These are phyloP conservation scores for Varecia variegata DNA, from an alignment of 2,797 vertebrate species.

Conservation along the genomic window DNA sequence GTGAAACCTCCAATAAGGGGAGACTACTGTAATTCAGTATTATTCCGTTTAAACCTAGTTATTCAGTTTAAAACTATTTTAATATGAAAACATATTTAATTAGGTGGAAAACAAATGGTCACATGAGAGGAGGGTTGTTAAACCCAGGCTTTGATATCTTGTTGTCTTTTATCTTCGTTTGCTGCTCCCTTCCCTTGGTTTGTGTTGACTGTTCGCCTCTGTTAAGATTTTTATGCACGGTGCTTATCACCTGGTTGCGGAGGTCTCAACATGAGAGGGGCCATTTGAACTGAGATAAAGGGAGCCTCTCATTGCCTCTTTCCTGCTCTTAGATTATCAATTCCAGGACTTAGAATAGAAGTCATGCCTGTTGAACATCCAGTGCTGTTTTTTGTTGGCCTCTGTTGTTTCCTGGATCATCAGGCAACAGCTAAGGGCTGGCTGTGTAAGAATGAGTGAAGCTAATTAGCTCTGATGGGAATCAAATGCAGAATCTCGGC, in stretches of 20 bases:
- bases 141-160: not conserved
- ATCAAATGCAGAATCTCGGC: not conserved
- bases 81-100: not conserved
- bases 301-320: not conserved
- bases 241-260: not conserved
- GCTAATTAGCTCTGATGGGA: conserved; percentile 61
- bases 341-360: conserved; percentile 30
- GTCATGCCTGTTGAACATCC: not conserved
- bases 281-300: not conserved
- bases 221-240: not conserved
- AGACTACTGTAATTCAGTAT: not conserved
- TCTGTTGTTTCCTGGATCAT: conserved; percentile 33
- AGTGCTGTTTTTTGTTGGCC: not conserved
- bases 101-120: not conserved
- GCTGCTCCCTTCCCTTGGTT: not conserved
- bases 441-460: not conserved
- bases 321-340: not conserved
- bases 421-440: not conserved
- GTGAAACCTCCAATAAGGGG: not conserved
- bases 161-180: not conserved
- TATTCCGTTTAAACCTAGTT: not conserved
- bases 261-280: not conserved
- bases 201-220: not conserved
- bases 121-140: not conserved
- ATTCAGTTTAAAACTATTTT: not conserved